Conservation (phyloP, 92 coral and sea anemone species). For the Porites evermanni region DNA sequence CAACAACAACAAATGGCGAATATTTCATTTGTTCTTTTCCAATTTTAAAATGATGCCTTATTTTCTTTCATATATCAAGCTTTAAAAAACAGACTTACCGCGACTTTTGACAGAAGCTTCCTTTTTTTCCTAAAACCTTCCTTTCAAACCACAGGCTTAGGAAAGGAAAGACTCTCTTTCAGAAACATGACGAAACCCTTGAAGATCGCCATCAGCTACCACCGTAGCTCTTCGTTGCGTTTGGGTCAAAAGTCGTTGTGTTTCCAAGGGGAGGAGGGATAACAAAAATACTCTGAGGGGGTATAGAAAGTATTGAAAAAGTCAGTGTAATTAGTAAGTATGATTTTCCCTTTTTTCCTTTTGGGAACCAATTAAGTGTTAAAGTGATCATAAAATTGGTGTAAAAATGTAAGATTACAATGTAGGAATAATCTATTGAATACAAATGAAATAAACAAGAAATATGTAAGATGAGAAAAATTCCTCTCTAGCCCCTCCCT, state of each 20-base stretch:
- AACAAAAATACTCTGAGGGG: neutral
- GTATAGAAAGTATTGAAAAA: too few species aligned
- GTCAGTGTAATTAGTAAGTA: too few species aligned
- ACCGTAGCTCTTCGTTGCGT: neutral
- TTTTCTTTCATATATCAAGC: neutral
- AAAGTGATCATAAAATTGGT: too few species aligned
- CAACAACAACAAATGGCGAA: neutral
- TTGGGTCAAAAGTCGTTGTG: neutral
- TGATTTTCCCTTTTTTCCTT: neutral
- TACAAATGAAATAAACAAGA: neutral
- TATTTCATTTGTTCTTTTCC: neutral
- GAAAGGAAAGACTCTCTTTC: neutral
- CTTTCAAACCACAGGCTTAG: slow-evolving; percentile 12
- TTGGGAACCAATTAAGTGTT: neutral
- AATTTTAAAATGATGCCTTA: neutral
- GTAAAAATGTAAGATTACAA: too few species aligned
- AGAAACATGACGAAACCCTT: too few species aligned
- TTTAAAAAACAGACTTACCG: neutral
- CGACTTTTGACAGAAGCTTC: neutral
- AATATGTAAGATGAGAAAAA: neutral
- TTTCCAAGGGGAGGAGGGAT: neutral
- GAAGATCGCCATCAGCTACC: too few species aligned
- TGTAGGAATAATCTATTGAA: too few species aligned
- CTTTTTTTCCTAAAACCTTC: neutral
- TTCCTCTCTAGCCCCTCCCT: neutral